Evolutionary conservation across 2,113 vertebrate species (phyloP).

Genomic region (Dipodomys ordii): DNA sequence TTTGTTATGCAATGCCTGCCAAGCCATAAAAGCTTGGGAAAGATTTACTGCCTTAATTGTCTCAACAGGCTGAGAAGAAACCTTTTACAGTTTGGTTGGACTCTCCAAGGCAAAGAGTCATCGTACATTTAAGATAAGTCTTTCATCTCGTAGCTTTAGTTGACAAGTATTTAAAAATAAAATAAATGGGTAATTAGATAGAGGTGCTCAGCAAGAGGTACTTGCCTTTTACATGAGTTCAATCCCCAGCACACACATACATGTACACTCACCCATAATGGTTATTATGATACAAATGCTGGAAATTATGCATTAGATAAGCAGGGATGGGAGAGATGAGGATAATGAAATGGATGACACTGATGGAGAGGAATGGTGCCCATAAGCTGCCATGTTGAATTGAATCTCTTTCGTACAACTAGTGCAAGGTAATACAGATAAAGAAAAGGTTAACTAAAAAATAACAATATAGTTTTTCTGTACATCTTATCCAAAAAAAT

Average conservation of each 20-base stretch:
- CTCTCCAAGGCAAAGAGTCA: not conserved
- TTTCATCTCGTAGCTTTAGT: not conserved
- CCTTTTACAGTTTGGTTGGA: not conserved
- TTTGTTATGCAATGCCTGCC: not conserved
- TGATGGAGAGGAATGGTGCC: too few relatives aligned
- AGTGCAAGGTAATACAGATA: too few relatives aligned
- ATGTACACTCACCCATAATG: not conserved
- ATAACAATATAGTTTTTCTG: not conserved
- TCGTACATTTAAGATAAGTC: conserved; percentile 3
- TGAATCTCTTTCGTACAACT: too few relatives aligned
- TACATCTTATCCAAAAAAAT: not conserved
- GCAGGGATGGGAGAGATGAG: too few relatives aligned
- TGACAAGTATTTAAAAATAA: conserved; percentile 1
- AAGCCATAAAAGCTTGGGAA: not conserved
- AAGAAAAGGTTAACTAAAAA: too few relatives aligned
- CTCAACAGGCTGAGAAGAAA: not conserved
- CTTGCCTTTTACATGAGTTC: not conserved
- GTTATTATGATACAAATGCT: not conserved
- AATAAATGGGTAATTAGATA: not conserved
- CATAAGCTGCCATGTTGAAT: too few relatives aligned
- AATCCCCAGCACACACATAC: not conserved
- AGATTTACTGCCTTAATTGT: conserved; percentile 23
- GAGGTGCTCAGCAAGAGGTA: too few relatives aligned
- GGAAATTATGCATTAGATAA: not conserved
- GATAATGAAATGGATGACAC: too few relatives aligned